phyloP scores from a whole-genome alignment of 2,797 vertebrate genomes.

The Lateolabrax maculatus region DNA sequence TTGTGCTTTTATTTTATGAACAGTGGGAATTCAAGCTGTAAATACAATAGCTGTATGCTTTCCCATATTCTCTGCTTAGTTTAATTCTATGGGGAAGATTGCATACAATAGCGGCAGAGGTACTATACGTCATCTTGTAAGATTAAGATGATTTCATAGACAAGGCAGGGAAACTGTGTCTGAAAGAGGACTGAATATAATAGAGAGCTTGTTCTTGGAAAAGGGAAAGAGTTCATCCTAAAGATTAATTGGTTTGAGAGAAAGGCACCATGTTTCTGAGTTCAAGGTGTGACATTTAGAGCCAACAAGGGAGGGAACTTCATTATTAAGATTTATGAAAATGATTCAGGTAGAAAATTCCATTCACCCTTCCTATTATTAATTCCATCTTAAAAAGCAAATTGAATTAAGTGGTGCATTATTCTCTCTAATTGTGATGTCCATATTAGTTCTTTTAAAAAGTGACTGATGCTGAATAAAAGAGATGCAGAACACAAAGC shows the following conservation, averaged over 20 bases:
- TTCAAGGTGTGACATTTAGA: slow-evolving; percentile 84
- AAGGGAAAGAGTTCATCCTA: slow-evolving; percentile 76
- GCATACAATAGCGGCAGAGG: slow-evolving; percentile 6
- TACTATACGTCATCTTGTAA: slow-evolving; percentile 23
- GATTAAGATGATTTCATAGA: slow-evolving; percentile 62
- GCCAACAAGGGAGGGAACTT: slow-evolving; percentile 84
- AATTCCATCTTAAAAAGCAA: slow-evolving; percentile 79
- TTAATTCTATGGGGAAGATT: not conserved
- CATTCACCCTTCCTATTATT: slow-evolving; percentile 77
- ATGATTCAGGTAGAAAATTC: slow-evolving; percentile 80
- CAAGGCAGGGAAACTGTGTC: slow-evolving; percentile 52
- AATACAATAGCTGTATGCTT: not conserved
- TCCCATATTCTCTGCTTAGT: not conserved
- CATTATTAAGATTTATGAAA: slow-evolving; percentile 88
- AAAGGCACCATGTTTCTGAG: slow-evolving; percentile 80
- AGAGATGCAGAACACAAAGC: slow-evolving; percentile 57
- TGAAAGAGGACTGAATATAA: slow-evolving; percentile 60
- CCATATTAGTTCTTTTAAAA: slow-evolving; percentile 59
- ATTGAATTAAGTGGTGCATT: slow-evolving; percentile 82
- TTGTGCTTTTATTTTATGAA: not conserved
- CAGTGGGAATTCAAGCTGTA: not conserved
- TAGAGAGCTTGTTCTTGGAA: slow-evolving; percentile 70
- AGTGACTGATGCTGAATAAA: slow-evolving; percentile 60
- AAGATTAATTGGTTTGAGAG: slow-evolving; percentile 86
- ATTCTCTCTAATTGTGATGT: slow-evolving; percentile 77